phyloP scores from a whole-genome alignment of 2,888 invertebrate species.

The Drosophila fungiperda region DNA sequence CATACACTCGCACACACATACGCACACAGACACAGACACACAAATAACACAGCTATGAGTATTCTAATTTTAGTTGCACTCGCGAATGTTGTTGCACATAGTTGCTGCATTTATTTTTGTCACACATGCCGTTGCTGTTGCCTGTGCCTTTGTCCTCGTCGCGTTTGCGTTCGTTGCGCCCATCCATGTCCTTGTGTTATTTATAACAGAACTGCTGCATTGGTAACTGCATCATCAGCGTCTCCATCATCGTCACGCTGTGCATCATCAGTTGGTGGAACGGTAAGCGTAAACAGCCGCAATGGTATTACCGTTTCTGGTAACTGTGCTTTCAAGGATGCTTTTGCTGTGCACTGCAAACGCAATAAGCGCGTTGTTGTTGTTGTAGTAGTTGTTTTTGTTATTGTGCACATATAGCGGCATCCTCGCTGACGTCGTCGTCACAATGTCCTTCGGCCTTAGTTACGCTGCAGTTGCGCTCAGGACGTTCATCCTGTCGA shows the following conservation, averaged over 20 bases:
- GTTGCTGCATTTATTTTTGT: slow-evolving; percentile 48
- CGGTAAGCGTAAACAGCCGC: slow-evolving; percentile 27
- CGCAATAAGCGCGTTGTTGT: slow-evolving; percentile 29
- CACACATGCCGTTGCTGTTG: slow-evolving; percentile 35
- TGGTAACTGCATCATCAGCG: slow-evolving; percentile 50
- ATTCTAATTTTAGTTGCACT: slow-evolving; percentile 59
- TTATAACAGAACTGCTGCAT: slow-evolving; percentile 60
- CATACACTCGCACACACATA: slow-evolving; percentile 8
- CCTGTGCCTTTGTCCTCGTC: slow-evolving; percentile 53
- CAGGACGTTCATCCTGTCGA: slow-evolving; percentile 26
- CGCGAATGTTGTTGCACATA: slow-evolving; percentile 25
- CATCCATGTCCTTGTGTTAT: slow-evolving; percentile 78
- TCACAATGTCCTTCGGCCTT: slow-evolving; percentile 59
- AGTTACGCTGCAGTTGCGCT: slow-evolving; percentile 40
- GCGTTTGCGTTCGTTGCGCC: slow-evolving; percentile 66
- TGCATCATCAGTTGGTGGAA: slow-evolving; percentile 47
- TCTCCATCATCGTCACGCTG: slow-evolving; percentile 29
- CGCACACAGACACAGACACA: slow-evolving; percentile 12
- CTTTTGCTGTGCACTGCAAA: slow-evolving; percentile 29
- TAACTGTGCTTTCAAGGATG: slow-evolving; percentile 54
- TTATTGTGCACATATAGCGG: slow-evolving; percentile 34
- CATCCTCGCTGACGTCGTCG: slow-evolving; percentile 32
- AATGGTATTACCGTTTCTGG: slow-evolving; percentile 25
- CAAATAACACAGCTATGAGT: slow-evolving; percentile 18
- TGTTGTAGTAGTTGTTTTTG: background rate